Conservation (phyloP, 2,888 invertebrate species). For the Selenia dentaria region DNA sequence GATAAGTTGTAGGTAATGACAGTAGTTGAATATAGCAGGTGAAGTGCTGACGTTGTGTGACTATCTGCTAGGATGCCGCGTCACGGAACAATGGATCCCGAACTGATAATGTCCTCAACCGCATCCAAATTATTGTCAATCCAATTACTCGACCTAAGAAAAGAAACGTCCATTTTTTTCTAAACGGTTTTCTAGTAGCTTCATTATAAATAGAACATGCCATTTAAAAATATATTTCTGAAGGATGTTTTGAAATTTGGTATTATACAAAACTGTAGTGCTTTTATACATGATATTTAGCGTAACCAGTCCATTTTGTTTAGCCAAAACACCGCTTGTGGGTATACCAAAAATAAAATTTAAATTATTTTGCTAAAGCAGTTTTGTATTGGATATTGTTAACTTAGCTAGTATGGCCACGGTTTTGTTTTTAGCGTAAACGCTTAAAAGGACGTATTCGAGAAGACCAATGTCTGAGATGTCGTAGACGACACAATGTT, state of each 20-base stretch:
- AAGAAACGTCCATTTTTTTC: conserved; percentile 84
- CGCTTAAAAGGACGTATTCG: conserved; percentile 67
- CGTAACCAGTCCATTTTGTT: conserved; percentile 83
- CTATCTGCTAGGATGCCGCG: conserved; percentile 33
- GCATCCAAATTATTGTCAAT: conserved; percentile 72
- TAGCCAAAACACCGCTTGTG: conserved; percentile 80
- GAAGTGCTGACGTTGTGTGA: conserved; percentile 43
- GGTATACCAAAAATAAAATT: conserved; percentile 64
- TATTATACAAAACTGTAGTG: conserved; percentile 80
- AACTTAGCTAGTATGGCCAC: conserved; percentile 55
- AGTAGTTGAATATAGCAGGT: conserved; percentile 32
- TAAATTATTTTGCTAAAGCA: conserved; percentile 78
- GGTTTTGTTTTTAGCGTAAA: conserved; percentile 58
- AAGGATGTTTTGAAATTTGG: conserved; percentile 76
- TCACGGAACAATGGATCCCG: conserved; percentile 33
- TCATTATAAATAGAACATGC: conserved; percentile 66
- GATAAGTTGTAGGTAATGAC: conserved; percentile 60
- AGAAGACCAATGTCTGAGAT: conserved; percentile 34
- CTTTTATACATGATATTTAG: conserved; percentile 82
- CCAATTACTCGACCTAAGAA: conserved; percentile 81
- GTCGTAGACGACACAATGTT: conserved; percentile 46
- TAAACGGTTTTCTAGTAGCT: conserved; percentile 78
- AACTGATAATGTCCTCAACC: conserved; percentile 57
- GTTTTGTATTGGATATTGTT: conserved; percentile 65
- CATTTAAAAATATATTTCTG: conserved; percentile 81